Percentiles rank a stretch among this genome's conserved stretches.
Evolutionary conservation across 2,888 invertebrate genomes (phyloP).

Genomic region (Chrysina gloriosa): DNA sequence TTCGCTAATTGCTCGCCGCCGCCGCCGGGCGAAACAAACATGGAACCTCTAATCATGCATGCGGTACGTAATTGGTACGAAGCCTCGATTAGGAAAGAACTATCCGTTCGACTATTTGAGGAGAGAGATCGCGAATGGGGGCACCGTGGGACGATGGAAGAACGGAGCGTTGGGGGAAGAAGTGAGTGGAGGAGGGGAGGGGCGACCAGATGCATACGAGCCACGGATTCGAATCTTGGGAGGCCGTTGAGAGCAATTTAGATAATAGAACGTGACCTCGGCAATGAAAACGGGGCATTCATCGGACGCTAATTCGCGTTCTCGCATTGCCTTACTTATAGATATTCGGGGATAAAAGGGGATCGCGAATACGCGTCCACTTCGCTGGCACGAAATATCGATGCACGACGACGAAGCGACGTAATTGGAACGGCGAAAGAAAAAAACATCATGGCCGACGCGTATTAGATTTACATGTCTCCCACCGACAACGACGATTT

Average conservation of each 20-base stretch:
- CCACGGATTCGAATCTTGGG: constrained; percentile 23
- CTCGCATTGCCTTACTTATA: background rate
- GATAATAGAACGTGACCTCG: constrained; percentile 41
- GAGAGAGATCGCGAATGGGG: background rate
- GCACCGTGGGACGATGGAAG: background rate
- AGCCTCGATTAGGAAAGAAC: background rate
- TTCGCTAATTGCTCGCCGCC: constrained; percentile 8
- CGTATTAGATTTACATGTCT: constrained; percentile 10
- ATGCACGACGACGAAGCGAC: background rate
- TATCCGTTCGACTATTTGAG: background rate
- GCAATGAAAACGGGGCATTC: constrained; percentile 33
- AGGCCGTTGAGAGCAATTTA: constrained; percentile 25
- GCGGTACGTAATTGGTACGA: constrained; percentile 4
- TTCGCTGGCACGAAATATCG: background rate
- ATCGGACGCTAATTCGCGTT: background rate
- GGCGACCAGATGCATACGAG: background rate
- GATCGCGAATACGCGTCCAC: background rate
- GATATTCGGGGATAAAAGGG: background rate
- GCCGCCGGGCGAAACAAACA: constrained; percentile 9
- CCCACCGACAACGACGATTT: constrained; percentile 1
- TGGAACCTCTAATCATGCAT: background rate
- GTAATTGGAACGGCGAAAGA: constrained; percentile 3
- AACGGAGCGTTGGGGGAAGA: constrained; percentile 4
- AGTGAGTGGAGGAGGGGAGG: background rate
- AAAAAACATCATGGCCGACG: constrained; percentile 30